A percentile compares a stretch with the other conserved stretches of the same genome.
Conservation (phyloP, 2,797 vertebrate species). For the Sebastes baramenuke region DNA sequence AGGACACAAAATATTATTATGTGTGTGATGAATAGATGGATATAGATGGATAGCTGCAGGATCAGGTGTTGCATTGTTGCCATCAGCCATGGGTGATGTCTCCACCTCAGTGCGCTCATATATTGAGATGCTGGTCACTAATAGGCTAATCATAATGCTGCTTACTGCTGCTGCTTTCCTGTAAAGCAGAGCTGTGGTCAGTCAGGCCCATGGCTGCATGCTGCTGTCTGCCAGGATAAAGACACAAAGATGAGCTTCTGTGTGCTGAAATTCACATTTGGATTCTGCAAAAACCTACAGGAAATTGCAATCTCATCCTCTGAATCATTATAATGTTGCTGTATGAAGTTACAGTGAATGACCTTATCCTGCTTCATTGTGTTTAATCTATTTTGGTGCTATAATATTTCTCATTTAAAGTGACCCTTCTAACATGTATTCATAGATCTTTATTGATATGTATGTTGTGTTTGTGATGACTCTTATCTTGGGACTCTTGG, state of each 20-base stretch:
- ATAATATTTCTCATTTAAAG: too few species aligned
- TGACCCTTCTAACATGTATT: too few species aligned
- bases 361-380: too few species aligned
- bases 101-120: slow-evolving; percentile 12
- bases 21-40: background rate
- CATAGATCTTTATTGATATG: too few species aligned
- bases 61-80: slow-evolving; percentile 26
- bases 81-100: slow-evolving; percentile 8
- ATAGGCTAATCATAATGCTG: background rate
- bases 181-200: slow-evolving; percentile 9
- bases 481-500: too few species aligned
- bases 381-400: too few species aligned
- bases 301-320: background rate
- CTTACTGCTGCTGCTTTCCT: background rate
- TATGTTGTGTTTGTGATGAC: too few species aligned
- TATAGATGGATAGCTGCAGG: background rate
- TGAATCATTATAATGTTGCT: too few species aligned
- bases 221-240: slow-evolving; percentile 1
- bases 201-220: slow-evolving; percentile 20
- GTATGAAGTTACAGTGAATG: background rate
- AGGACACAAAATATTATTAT: background rate
- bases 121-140: slow-evolving; percentile 25
- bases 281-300: background rate
- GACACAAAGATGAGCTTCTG: background rate
- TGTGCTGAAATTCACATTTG: background rate